Base-by-base conservation (phyloP, 2,888 invertebrate genomes). In the Chloroclystis v-ata region DNA sequence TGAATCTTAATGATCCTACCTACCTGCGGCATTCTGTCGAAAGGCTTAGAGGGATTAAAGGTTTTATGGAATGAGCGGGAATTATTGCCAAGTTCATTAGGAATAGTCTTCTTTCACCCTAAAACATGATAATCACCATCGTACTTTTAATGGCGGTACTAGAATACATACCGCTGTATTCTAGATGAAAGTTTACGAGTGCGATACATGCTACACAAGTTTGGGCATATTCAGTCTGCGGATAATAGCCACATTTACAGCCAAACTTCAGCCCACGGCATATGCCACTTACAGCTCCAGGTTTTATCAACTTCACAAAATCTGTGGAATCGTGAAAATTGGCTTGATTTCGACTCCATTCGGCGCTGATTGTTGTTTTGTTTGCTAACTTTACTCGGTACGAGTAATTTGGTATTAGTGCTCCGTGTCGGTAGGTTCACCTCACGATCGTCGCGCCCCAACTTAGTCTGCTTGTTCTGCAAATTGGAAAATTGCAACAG, bases 331-430 rank as follows among this genome's bases (percentile, higher is more conserved):
- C 37, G 41, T 28, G 37, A 44, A 47, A 50, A 55, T 52, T 43
- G 43, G n/a, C 37, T 46, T 50, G 52, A 50, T 49, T 52, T 40
- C 26, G 33, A 37, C 30, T 41, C 39, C 35, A 26, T 25, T 32
- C 37, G 41, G 43, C 29, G 45, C 35, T 50, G 54, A 55, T 54
- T 54, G 44, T 49, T 49, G 48, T 52, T 54, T 49, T 49, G 48
- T 52, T 54, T 42, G 29, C 42, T 41, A 49, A 49, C 49, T 46
- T 43, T n/a, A 28, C 28, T 28, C 20, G 6, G 32, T 29, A 20
- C n/a, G n/a, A n/a, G 13, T 30, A 33, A 42, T 38, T 49, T 28
- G 10, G 37, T 39, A 46, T 50, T 46, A 40, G 50, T 37, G 25
- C 30, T 26, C 35, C 49, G 39, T 45, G 35, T 20, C 20, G 20